Conservation (phyloP, 2,113 vertebrate species). For the Hymenochirus boettgeri region DNA sequence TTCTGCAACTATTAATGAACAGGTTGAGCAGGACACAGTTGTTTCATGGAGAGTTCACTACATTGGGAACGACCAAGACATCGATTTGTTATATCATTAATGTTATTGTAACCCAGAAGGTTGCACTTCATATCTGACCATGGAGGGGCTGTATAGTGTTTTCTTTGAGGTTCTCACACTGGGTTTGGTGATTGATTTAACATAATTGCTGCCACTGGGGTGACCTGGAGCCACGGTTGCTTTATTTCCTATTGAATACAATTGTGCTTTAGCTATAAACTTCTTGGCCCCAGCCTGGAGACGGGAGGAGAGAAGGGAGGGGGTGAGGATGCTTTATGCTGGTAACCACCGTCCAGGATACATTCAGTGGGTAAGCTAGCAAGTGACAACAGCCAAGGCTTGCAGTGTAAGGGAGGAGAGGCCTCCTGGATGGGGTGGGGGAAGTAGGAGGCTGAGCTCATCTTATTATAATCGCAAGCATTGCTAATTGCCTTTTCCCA, state of each 20-base stretch:
- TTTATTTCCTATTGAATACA: conserved; percentile 21
- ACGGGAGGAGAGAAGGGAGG: not conserved
- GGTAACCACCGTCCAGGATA: conserved; percentile 24
- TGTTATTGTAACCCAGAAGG: no score
- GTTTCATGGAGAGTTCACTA: no score
- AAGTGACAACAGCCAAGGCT: conserved; percentile 28
- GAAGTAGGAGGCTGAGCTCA: conserved; percentile 30
- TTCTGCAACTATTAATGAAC: no score
- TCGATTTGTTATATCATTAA: no score
- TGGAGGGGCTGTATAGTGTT: not conserved
- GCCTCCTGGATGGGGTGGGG: conserved; percentile 14
- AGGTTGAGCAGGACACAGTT: no score
- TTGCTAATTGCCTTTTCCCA: conserved; percentile 34
- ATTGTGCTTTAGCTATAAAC: conserved; percentile 21
- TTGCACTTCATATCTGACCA: no score
- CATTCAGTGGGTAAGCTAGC: conserved; percentile 26
- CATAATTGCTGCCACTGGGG: conserved; percentile 16
- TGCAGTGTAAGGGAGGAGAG: conserved; percentile 27
- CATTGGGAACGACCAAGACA: no score
- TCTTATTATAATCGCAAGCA: conserved; percentile 28
- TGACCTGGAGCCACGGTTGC: conserved; percentile 23
- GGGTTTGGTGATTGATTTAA: conserved; percentile 25
- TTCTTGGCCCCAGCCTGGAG: conserved; percentile 17
- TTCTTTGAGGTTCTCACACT: conserved; percentile 14
- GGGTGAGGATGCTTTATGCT: conserved; percentile 17